Evolutionary conservation across 1,140 invertebrate genomes (phyloP), one percentile per base, ranked within the genome.

Genomic region (Drosophila arizonae): DNA sequence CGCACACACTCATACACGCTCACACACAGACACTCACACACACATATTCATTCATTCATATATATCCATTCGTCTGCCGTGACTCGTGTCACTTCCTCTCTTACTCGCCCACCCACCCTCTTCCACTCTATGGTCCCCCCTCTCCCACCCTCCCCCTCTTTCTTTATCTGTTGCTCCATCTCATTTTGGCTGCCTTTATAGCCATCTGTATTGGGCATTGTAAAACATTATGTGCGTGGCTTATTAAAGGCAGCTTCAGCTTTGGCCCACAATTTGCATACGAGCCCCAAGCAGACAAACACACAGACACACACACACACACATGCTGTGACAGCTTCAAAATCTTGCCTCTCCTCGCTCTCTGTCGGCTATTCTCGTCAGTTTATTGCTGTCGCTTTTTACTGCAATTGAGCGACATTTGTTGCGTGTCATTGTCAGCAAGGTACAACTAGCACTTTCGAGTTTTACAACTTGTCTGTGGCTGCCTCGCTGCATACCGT

Each of bases 241-340:
- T 81, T 81, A 81, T 81, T 76, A 81, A 77, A 81, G 72, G 56
- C 70, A 78, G 46, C 62, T 66, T 52, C 69, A 78, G 46, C 62
- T 66, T 58, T 62, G 33, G 52, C 54, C 55, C 57, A 63, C 77
- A 71, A 81, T 81, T 81, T 81, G 79, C 79, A 81, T 81, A 81
- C 56, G 74, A 51, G 72, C 45, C 77, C 55, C 52, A 67, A 57
- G 39, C 46, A 72, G 33, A 39, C 36, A 39, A 30, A 11, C 54
- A 46, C 46, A 33, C 33, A 64, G 17, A 26, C n/a, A 50, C 51
- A 62, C 36, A 13, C 10, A 41, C 46, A 26, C 33, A 58, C 26
- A 11, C 10, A 8, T 41, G 28, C 56, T 63, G 51, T 64, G 81
- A 41, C 76, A 73, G 65, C 69, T 73, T 68, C 79, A 75, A 71